Conservation (phyloP, 2,113 vertebrate genomes). For the Peromyscus californicus region DNA sequence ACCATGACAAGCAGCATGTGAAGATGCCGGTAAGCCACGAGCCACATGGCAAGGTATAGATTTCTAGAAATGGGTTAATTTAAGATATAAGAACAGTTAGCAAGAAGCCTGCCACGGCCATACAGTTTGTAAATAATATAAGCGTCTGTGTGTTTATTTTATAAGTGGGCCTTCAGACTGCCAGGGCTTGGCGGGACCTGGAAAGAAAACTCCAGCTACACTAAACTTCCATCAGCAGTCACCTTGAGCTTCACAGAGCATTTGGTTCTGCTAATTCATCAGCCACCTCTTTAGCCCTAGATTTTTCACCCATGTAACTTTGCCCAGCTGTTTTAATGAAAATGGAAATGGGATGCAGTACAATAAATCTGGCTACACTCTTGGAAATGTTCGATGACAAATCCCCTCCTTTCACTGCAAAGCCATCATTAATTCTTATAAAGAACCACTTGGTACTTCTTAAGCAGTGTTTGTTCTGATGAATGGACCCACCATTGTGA, state of each 20-base stretch:
- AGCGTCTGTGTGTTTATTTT: too few species aligned
- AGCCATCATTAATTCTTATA: conserved; percentile 15
- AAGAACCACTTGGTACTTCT: conserved; percentile 26
- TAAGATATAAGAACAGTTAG: too few species aligned
- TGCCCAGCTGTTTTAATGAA: background rate
- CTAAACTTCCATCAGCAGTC: background rate
- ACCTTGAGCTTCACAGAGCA: background rate
- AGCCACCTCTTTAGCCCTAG: background rate
- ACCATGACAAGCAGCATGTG: too few species aligned
- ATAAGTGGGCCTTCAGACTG: too few species aligned
- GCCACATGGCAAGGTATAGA: too few species aligned
- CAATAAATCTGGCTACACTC: conserved; percentile 30
- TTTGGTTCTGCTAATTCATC: conserved; percentile 44
- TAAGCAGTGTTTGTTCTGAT: background rate
- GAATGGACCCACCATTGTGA: conserved; percentile 1
- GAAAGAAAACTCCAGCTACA: too few species aligned
- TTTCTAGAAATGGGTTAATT: too few species aligned
- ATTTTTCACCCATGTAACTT: conserved; percentile 17
- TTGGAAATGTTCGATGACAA: conserved; percentile 7
- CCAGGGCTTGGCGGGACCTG: too few species aligned
- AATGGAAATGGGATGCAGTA: background rate
- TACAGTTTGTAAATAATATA: too few species aligned
- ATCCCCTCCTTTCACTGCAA: background rate
- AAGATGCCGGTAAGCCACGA: too few species aligned
- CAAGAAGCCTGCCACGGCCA: too few species aligned